Evolutionary conservation across 2,797 vertebrate genomes (phyloP), one percentile per base, ranked within the genome.

Genomic region (Phoxinus dragarum): DNA sequence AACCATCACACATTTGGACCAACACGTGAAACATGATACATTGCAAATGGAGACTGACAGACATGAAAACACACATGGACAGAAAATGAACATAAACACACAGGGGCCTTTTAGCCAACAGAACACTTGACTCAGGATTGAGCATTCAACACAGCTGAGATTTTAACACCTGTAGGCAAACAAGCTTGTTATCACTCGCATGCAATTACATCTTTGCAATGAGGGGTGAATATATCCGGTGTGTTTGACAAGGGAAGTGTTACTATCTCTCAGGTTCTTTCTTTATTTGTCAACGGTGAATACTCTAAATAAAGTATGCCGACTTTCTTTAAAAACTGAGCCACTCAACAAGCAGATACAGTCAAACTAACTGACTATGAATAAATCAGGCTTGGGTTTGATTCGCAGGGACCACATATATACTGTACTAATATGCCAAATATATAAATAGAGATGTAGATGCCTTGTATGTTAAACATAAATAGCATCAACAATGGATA

Each of bases 221-320:
- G 76, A 79, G 76, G 64, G 81, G 59, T 40, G 66, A 68, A 89
- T 66, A 68, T 54, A 84, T 89, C 82, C 12, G 72, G 82, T 36
- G 71, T 64, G 88, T 88, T 90, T 89, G 86, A 91, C 84, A 90
- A 89, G 86, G 89, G 86, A 86, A 84, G 91, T 66, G 84, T 81
- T 81, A 81, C 79, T 75, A 86, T 81, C 27, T 5, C 64, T 74
- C 69, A 59, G 80, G 23, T 44, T 42, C 34, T 74, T 17, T 73
- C 21, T 73, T 74, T 88, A 84, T 81, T 91, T 80, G 76, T 76
- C 44, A 81, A 5, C 21, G 8, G 36, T 76, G 34, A 66, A 11
- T 36, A 5, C 8, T 34, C 38, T 90, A 93, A 88, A 86, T 54
- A 86, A 69, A 40, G 72, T 52, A 47, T 40, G 42, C 38, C 0